Percentiles rank a stretch among this genome's conserved stretches.
phyloP scores from a whole-genome alignment of 2,888 invertebrate species.

The Hanleya hanleyi region DNA sequence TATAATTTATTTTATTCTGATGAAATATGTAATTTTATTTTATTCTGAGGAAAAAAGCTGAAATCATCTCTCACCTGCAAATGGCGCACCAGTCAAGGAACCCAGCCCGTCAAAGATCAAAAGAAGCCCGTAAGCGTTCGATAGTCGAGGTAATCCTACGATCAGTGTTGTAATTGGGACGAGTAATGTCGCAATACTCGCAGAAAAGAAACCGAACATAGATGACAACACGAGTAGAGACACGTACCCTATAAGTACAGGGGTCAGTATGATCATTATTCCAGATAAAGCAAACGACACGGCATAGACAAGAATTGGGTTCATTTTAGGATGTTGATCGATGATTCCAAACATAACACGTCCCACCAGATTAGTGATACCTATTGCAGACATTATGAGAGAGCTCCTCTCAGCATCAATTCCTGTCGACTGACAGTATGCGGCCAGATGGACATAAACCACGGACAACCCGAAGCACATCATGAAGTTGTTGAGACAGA shows the following conservation, averaged over 20 bases:
- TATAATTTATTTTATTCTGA: too few relatives aligned
- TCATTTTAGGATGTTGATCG: constrained; percentile 31
- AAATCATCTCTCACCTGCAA: constrained; percentile 47
- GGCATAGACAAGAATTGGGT: constrained; percentile 40
- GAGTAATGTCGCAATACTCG: constrained; percentile 45
- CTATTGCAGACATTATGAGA: constrained; percentile 46
- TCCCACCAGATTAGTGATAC: constrained; percentile 50
- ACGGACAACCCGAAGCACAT: constrained; percentile 51
- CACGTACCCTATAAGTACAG: constrained; percentile 32
- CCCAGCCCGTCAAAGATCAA: constrained; percentile 49
- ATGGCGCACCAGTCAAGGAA: constrained; percentile 48
- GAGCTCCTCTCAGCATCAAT: constrained; percentile 41
- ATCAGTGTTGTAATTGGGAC: constrained; percentile 43
- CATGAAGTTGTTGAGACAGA: constrained; percentile 49
- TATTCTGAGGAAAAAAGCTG: too few relatives aligned
- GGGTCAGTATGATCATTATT: constrained; percentile 36
- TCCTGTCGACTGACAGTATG: constrained; percentile 42
- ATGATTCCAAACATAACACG: constrained; percentile 45
- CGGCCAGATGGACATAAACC: constrained; percentile 50
- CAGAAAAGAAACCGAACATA: constrained; percentile 48
- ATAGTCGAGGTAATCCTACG: constrained; percentile 44
- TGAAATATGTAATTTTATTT: too few relatives aligned
- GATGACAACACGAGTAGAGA: constrained; percentile 37
- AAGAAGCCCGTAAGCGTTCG: constrained; percentile 52
- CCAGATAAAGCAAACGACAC: constrained; percentile 43